Percentiles rank a stretch among this genome's conserved stretches.
Evolutionary conservation across 2,888 invertebrate genomes (phyloP).

Genomic region (Scotopteryx bipunctaria): DNA sequence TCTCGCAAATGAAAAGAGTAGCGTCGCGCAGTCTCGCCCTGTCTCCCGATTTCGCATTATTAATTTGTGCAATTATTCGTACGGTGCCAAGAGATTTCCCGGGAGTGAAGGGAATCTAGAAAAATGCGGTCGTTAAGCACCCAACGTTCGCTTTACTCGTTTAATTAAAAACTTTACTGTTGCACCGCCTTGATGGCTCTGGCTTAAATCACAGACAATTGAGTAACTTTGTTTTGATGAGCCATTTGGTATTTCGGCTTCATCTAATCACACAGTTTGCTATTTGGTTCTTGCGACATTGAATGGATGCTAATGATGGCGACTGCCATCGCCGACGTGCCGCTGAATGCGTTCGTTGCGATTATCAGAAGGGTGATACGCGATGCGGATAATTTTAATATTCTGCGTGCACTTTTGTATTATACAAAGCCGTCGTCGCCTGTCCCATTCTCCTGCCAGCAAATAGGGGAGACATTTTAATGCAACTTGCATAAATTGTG

Average conservation of each 20-base stretch:
- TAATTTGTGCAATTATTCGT: constrained; percentile 75
- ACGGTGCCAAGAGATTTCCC: constrained; percentile 69
- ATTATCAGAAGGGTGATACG: constrained; percentile 42
- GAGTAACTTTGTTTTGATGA: constrained; percentile 29
- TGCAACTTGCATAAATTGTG: constrained; percentile 10
- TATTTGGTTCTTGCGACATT: constrained; percentile 11
- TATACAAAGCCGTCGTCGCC: constrained; percentile 36
- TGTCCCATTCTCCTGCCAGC: constrained; percentile 31
- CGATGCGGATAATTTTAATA: constrained; percentile 46
- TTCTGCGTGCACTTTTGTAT: constrained; percentile 43
- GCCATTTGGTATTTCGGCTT: constrained; percentile 16
- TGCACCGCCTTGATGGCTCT: constrained; percentile 55
- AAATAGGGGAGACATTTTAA: constrained; percentile 34
- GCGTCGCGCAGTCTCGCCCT: constrained; percentile 35
- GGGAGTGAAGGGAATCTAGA: constrained; percentile 69
- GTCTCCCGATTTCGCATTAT: constrained; percentile 67
- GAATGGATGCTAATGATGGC: constrained; percentile 35
- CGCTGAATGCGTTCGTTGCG: constrained; percentile 39
- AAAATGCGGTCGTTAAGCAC: constrained; percentile 75
- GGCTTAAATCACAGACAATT: constrained; percentile 49
- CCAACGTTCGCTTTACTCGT: constrained; percentile 54
- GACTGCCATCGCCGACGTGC: constrained; percentile 33
- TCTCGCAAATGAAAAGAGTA: constrained; percentile 55
- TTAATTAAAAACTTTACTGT: constrained; percentile 79
- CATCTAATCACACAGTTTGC: constrained; percentile 19